phyloP scores from a whole-genome alignment of 2,113 vertebrate genomes.

The Zonotrichia leucophrys region DNA sequence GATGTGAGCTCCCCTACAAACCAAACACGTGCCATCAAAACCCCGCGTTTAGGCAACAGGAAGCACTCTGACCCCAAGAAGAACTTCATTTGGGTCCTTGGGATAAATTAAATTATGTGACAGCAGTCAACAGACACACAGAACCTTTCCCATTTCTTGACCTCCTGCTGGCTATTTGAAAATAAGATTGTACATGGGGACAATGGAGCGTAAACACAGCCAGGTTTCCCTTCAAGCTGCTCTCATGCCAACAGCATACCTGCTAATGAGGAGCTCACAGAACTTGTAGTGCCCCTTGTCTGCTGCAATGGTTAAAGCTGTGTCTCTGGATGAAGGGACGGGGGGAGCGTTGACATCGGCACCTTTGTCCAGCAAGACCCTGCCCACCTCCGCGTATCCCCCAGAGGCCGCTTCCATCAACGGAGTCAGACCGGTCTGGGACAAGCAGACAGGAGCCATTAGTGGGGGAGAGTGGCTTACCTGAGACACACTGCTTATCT shows the following conservation, averaged over 20 bases:
- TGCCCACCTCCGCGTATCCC: conserved; percentile 95
- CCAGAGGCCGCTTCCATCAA: conserved; percentile 99
- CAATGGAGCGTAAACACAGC: neutral
- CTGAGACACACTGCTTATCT: neutral
- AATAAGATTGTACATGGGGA: accelerated
- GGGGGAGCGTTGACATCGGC: conserved; percentile 98
- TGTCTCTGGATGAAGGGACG: conserved; percentile 96
- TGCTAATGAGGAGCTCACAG: conserved; percentile 98
- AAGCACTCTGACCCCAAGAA: neutral
- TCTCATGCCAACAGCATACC: conserved; percentile 67
- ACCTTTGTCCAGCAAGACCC: conserved; percentile 96
- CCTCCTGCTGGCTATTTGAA: accelerated
- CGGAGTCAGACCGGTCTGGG: conserved; percentile 93
- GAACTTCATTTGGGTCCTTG: accelerated
- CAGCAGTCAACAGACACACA: neutral
- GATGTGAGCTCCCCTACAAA: conserved; percentile 92
- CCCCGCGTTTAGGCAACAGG: neutral
- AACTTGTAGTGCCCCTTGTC: conserved; percentile 99
- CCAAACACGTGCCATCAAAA: neutral
- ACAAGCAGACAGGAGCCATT: neutral
- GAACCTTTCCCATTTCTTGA: neutral
- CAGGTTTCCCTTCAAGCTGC: accelerated
- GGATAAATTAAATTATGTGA: neutral
- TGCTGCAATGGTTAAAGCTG: conserved; percentile 97
- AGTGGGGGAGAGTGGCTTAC: accelerated